These are phyloP conservation scores for Sebastiscus albofasciatus DNA, from an alignment of 2,797 vertebrate genomes.

Conservation along the genomic window DNA sequence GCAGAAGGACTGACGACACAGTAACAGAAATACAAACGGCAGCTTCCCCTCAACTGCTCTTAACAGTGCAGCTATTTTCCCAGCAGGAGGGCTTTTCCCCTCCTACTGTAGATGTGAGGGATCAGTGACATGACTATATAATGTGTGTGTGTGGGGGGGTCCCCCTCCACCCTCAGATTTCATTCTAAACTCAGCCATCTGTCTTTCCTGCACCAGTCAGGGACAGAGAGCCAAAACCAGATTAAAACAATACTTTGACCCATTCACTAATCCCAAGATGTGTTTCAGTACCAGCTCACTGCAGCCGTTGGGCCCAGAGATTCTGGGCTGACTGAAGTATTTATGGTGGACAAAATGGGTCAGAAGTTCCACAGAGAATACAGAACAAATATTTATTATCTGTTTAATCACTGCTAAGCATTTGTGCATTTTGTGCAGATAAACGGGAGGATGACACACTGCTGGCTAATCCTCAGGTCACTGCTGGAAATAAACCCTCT, in stretches of 20 bases:
- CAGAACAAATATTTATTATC: constrained; percentile 11
- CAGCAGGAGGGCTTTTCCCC: neutral
- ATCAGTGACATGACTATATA: constrained; percentile 3
- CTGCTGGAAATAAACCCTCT: constrained; percentile 19
- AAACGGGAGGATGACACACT: neutral
- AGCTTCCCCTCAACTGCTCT: neutral
- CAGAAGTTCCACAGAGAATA: neutral
- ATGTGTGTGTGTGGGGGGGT: neutral
- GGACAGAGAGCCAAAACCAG: constrained; percentile 45
- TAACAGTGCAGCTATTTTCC: neutral
- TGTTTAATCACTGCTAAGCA: constrained; percentile 1
- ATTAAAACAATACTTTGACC: constrained; percentile 70
- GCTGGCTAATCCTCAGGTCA: constrained; percentile 22
- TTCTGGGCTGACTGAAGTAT: neutral
- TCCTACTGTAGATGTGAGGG: neutral
- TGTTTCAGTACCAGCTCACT: constrained; percentile 26
- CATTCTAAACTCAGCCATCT: constrained; percentile 60
- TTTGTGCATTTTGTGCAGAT: constrained; percentile 1
- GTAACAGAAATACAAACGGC: neutral
- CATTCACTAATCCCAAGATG: constrained; percentile 60
- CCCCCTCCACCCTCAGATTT: neutral
- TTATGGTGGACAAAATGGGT: neutral
- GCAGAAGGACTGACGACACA: neutral
- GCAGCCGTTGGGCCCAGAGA: neutral
- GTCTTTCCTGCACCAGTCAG: constrained; percentile 42